Evolutionary conservation across 2,888 invertebrate species (phyloP).

Genomic region (Junonia oenone): DNA sequence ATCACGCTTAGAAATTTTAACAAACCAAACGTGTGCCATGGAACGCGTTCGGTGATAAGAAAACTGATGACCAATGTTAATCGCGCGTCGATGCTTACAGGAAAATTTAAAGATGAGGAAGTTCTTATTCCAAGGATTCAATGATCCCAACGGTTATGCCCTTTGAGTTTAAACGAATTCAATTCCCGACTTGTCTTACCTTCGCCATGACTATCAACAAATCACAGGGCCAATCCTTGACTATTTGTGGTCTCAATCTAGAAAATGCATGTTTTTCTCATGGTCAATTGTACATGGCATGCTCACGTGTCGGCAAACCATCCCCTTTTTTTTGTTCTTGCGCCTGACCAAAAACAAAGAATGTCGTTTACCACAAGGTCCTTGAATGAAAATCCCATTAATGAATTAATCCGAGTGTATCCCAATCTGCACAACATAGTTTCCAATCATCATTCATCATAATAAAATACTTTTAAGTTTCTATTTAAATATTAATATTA

Average conservation of each 20-base stretch:
- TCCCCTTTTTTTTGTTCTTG: constrained; percentile 18
- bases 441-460: no score
- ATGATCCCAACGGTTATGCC: constrained; percentile 3
- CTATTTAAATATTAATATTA: no score
- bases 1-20: constrained; percentile 4
- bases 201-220: neutral
- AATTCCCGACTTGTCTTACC: constrained; percentile 6
- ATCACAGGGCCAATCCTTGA: neutral
- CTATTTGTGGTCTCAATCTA: neutral
- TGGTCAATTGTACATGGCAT: no score
- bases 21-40: neutral
- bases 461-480: no score
- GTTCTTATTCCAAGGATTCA: neutral
- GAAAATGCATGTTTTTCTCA: neutral
- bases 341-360: constrained; percentile 5
- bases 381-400: neutral
- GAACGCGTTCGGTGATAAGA: neutral
- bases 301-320: constrained; percentile 16
- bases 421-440: no score
- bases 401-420: neutral
- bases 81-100: neutral
- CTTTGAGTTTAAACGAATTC: constrained; percentile 13
- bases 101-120: neutral
- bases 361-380: constrained; percentile 1
- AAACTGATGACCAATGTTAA: neutral